These are phyloP conservation scores for Helostoma temminkii DNA, from an alignment of 2,797 vertebrate genomes.

Conservation along the genomic window DNA sequence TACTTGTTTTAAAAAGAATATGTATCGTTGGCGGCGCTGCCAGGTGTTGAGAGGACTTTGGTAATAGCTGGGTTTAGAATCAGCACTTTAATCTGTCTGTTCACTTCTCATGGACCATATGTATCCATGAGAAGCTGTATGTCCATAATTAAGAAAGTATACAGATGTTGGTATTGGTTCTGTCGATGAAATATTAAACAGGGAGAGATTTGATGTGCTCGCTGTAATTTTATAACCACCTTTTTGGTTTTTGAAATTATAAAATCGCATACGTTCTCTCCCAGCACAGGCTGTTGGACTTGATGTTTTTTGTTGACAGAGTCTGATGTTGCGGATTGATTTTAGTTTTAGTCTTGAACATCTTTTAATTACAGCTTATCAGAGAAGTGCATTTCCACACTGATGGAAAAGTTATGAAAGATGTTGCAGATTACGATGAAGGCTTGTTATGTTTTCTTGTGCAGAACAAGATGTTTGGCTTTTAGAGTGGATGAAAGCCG, in stretches of 20 bases:
- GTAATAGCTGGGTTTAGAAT: slow-evolving; percentile 35
- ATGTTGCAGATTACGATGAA: slow-evolving; percentile 26
- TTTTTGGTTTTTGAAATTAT: slow-evolving; percentile 37
- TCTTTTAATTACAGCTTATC: slow-evolving; percentile 58
- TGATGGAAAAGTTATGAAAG: slow-evolving; percentile 39
- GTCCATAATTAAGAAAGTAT: slow-evolving; percentile 62
- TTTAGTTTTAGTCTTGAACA: slow-evolving; percentile 29
- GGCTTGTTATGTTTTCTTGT: slow-evolving; percentile 2
- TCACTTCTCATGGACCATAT: slow-evolving; percentile 52
- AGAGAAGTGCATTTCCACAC: slow-evolving; percentile 42
- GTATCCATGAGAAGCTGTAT: slow-evolving; percentile 49
- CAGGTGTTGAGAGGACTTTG: slow-evolving; percentile 60
- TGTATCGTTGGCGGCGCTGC: background rate
- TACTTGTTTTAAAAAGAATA: slow-evolving; percentile 22
- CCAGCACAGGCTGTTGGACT: slow-evolving; percentile 43
- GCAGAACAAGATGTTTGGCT: slow-evolving; percentile 17
- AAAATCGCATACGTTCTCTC: slow-evolving; percentile 31
- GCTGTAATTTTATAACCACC: slow-evolving; percentile 48
- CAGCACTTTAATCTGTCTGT: slow-evolving; percentile 31
- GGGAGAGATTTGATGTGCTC: slow-evolving; percentile 42
- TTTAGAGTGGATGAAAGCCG: slow-evolving; percentile 23
- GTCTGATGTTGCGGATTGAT: slow-evolving; percentile 47
- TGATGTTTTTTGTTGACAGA: no score
- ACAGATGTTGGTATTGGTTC: slow-evolving; percentile 69
- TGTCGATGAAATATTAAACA: slow-evolving; percentile 48